Conservation (phyloP, 53 echinoderm and acorn worm genomes). For the Temnopleurus reevesii region DNA sequence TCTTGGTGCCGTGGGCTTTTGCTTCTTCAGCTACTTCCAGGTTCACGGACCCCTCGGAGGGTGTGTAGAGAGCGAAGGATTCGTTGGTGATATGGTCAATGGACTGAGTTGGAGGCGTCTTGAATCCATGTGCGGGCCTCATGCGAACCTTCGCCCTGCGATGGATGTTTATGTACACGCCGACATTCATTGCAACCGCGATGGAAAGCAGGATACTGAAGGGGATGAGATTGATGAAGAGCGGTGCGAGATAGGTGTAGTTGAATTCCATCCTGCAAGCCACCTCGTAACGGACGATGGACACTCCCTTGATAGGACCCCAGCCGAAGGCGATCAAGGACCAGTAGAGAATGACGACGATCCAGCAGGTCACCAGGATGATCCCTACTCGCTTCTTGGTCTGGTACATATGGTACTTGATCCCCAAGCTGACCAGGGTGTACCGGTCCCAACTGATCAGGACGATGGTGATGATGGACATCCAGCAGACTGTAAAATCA, state of each 20-base stretch:
- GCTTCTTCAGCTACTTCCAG: background rate
- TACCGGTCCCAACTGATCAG: slow-evolving; percentile 92
- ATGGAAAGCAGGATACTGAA: slow-evolving; percentile 67
- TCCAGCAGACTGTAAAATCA: slow-evolving; percentile 67
- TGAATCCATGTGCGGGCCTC: background rate
- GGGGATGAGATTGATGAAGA: slow-evolving; percentile 57
- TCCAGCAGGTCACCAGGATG: slow-evolving; percentile 58
- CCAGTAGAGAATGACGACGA: slow-evolving; percentile 55
- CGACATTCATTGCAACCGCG: slow-evolving; percentile 63
- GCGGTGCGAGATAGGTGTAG: slow-evolving; percentile 48
- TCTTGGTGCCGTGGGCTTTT: background rate
- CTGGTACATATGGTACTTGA: slow-evolving; percentile 71
- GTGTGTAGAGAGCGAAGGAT: slow-evolving; percentile 5
- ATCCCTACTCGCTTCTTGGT: slow-evolving; percentile 53
- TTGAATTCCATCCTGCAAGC: slow-evolving; percentile 75
- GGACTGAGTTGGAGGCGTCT: background rate
- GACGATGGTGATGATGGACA: slow-evolving; percentile 72
- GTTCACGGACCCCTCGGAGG: background rate
- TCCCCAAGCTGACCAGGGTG: slow-evolving; percentile 81
- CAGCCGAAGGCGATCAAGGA: slow-evolving; percentile 63
- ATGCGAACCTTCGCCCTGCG: slow-evolving; percentile 64
- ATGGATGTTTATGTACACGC: slow-evolving; percentile 78
- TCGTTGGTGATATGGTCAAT: background rate
- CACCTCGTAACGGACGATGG: background rate
- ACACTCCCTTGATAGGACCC: slow-evolving; percentile 22